Base-by-base conservation (phyloP, 2,888 invertebrate genomes). In the Eubasilissa splendida region DNA sequence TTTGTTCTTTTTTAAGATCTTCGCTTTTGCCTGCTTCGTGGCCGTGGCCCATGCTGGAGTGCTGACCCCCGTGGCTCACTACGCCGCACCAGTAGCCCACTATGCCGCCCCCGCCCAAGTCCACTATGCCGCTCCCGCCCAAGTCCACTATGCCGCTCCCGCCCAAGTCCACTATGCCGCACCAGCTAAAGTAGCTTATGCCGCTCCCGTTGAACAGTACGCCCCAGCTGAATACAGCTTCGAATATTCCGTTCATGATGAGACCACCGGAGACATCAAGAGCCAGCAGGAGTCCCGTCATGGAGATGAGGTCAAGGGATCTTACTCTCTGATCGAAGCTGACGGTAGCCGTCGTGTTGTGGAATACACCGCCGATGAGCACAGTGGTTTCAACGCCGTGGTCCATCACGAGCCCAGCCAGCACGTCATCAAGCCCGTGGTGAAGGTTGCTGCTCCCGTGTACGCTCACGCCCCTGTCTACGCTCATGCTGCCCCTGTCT, bases 331-430 rank as follows among this genome's bases (percentile, higher is more conserved):
- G 65, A 66, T 79, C 87, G 89, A 84, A 90, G 90, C 84, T 85
- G 87, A 73, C 89, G 90, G 83, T 84, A 86, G 82, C 59, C 87
- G 86, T 84, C 88, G 90, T 84, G 87, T 90, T 83, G 90, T 90
- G 10, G 89, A 90, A 81, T 90, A 90, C 87, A 88, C 89, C 85
- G 85, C 89, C 22, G 90, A 90, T 85, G 87, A 87, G 74, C 87
- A 85, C 66, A 60, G 56, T 65, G 58, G 77, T 53, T 66, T 79
- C 82, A 83, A 84, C 84, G 84, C 84, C 42, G 77, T 77, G 33
- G 81, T 79, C 58, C 80, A 70, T 76, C 42, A 42, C 7, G 42
- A 80, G 60, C 80, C 80, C 52, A 53, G 54, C 59, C 68, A 66
- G 70, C 87, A 88, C 84, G 90, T 42, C 68, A 42, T 42, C 42